Percentiles rank a stretch among this genome's conserved stretches.
Evolutionary conservation across 2,888 invertebrate species (phyloP).

Genomic region (Diadegma fenestrale): DNA sequence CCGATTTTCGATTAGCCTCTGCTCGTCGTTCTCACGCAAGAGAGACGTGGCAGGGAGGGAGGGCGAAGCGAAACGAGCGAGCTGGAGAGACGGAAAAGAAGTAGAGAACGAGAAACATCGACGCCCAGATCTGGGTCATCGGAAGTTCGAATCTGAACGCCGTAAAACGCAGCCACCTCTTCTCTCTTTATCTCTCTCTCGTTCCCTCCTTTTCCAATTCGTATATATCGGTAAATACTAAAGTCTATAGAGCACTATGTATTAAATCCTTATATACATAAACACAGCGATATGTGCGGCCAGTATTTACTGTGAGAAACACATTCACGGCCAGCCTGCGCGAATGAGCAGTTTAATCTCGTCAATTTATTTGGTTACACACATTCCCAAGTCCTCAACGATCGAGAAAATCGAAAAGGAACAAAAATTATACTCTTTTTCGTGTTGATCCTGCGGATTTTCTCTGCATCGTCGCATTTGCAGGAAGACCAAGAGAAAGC

Average conservation of each 20-base stretch:
- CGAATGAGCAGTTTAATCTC: constrained; percentile 47
- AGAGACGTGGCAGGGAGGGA: not conserved
- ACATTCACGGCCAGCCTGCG: constrained; percentile 31
- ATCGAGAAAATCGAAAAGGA: not conserved
- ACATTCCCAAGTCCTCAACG: not conserved
- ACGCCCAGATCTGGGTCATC: constrained; percentile 63
- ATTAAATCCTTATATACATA: constrained; percentile 16
- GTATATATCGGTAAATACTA: constrained; percentile 58
- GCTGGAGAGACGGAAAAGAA: constrained; percentile 8
- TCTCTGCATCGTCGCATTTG: no score
- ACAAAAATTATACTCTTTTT: not conserved
- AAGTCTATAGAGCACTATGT: constrained; percentile 42
- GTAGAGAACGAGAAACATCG: constrained; percentile 24
- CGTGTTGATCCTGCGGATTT: no score
- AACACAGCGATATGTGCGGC: constrained; percentile 21
- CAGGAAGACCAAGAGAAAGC: no score
- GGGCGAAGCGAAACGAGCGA: not conserved
- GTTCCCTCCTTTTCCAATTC: constrained; percentile 19
- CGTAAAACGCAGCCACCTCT: constrained; percentile 63
- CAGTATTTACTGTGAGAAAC: constrained; percentile 26
- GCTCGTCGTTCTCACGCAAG: constrained; percentile 37
- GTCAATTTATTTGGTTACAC: constrained; percentile 29
- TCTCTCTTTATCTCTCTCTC: constrained; percentile 36
- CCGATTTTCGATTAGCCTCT: constrained; percentile 59
- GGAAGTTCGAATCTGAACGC: constrained; percentile 59